Percentiles rank a stretch among this genome's conserved stretches.
Conservation (phyloP, 1,140 invertebrate species). For the Elysia chlorotica region DNA sequence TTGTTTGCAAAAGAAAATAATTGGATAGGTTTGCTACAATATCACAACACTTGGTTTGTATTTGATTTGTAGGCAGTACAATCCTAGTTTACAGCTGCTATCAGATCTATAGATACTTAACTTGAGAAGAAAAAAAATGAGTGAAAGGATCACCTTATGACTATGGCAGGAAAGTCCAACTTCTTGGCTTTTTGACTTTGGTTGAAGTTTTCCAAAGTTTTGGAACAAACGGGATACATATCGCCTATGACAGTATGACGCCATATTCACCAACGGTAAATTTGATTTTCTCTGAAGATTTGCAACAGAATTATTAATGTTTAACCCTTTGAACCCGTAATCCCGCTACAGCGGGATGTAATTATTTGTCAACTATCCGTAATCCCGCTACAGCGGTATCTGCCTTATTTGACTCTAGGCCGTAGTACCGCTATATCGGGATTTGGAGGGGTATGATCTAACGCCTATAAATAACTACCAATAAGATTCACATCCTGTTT, state of each 20-base stretch:
- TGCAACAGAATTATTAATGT: too few relatives aligned
- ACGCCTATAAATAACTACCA: too few relatives aligned
- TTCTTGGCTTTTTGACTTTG: conserved; percentile 14
- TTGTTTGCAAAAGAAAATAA: not conserved
- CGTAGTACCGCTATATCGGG: too few relatives aligned
- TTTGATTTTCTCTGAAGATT: too few relatives aligned
- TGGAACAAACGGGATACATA: conserved; percentile 39
- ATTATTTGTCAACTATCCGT: too few relatives aligned
- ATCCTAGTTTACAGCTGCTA: not conserved
- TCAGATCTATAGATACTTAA: not conserved
- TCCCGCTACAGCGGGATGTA: too few relatives aligned
- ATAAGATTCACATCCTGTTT: too few relatives aligned
- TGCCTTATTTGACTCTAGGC: too few relatives aligned
- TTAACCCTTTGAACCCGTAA: too few relatives aligned
- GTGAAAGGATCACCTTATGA: conserved; percentile 32
- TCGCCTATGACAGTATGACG: conserved; percentile 19
- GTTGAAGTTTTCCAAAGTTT: conserved; percentile 34
- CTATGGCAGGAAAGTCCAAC: conserved; percentile 34
- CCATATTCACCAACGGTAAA: too few relatives aligned
- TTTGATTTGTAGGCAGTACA: not conserved
- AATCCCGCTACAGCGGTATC: too few relatives aligned
- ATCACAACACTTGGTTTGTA: not conserved
- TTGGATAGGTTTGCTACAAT: not conserved
- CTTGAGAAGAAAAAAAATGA: not conserved
- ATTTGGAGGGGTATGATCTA: too few relatives aligned